phyloP scores from a whole-genome alignment of 1,140 invertebrate species.

The Phocides pigmalion region DNA sequence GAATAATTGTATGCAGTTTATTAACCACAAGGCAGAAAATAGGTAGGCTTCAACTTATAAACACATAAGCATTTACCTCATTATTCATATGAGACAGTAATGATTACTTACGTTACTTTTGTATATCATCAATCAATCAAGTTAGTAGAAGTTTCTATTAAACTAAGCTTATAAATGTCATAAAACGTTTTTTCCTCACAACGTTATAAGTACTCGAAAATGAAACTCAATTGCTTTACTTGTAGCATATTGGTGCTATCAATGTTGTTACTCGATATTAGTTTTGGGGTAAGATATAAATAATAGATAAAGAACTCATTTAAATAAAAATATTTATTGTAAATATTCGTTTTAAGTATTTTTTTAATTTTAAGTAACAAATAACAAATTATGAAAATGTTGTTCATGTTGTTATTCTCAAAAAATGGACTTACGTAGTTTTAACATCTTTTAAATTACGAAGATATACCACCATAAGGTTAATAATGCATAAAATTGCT shows the following conservation, averaged over 20 bases:
- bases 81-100: conserved; percentile 31
- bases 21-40: too few species aligned
- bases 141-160: background rate
- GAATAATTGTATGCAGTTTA: too few species aligned
- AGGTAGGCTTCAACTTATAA: background rate
- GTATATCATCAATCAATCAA: conserved; percentile 42
- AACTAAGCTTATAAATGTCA: conserved; percentile 16
- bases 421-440: too few species aligned
- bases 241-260: background rate
- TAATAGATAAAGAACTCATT: background rate
- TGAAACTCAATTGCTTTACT: background rate
- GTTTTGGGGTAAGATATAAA: conserved; percentile 31
- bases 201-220: conserved; percentile 1
- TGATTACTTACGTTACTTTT: background rate
- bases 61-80: conserved; percentile 9
- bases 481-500: background rate
- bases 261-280: background rate
- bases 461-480: background rate
- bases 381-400: too few species aligned
- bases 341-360: too few species aligned
- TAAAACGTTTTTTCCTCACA: background rate
- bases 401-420: too few species aligned
- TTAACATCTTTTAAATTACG: too few species aligned
- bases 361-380: too few species aligned
- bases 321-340: too few species aligned